phyloP scores from a whole-genome alignment of 2,888 invertebrate species.

The Phrixothrix hirtus region DNA sequence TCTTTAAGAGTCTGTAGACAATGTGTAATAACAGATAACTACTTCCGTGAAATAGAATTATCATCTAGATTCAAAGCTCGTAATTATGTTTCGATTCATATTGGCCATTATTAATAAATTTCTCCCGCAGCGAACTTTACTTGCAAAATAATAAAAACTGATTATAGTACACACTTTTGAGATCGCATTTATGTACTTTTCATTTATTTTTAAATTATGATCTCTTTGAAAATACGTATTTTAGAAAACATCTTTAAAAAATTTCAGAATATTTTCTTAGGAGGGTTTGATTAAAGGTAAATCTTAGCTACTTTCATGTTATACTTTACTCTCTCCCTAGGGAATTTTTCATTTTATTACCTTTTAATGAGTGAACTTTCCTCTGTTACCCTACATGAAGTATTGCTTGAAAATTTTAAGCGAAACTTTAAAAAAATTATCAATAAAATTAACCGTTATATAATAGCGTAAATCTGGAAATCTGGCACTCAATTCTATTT shows the following conservation, averaged over 20 bases:
- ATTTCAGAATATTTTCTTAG: constrained; percentile 16
- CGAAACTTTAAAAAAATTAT: no score
- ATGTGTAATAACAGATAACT: constrained; percentile 19
- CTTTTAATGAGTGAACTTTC: constrained; percentile 32
- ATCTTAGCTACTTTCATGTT: constrained; percentile 34
- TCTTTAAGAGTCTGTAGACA: constrained; percentile 11
- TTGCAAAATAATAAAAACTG: no score
- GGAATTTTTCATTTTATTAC: constrained; percentile 34
- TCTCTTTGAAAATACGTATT: constrained; percentile 12
- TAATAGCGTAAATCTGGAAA: no score
- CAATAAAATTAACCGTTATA: no score
- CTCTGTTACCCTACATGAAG: constrained; percentile 7
- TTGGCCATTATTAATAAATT: neutral
- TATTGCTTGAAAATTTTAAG: constrained; percentile 5
- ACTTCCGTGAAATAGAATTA: constrained; percentile 9
- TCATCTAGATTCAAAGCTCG: constrained; percentile 2
- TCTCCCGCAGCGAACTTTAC: no score
- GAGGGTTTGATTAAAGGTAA: constrained; percentile 33
- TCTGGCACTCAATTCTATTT: constrained; percentile 10
- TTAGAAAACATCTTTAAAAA: constrained; percentile 18
- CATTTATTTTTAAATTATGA: constrained; percentile 12
- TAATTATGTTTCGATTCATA: constrained; percentile 5
- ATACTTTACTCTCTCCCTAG: constrained; percentile 29
- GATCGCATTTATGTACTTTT: neutral
- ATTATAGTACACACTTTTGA: no score